Evolutionary conservation across 2,888 invertebrate species (phyloP), one percentile per base, ranked within the genome.

Genomic region (Omphaloscelis lunosa): DNA sequence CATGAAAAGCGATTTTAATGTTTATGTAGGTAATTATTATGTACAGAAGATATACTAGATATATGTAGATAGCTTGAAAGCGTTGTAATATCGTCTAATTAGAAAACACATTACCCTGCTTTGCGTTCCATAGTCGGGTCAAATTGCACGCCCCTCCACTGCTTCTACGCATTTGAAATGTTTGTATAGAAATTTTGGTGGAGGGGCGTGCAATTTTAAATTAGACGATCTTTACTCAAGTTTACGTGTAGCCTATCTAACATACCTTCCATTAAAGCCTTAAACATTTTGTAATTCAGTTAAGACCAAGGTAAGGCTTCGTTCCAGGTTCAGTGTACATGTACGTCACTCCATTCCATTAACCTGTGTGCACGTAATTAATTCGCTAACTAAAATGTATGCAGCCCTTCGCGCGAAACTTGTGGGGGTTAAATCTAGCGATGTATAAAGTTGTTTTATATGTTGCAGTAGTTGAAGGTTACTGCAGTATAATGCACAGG

Each of bases 391-490:
- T 68, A 20, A 56, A 20, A n/a, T 56, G 4, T 68, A 56, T 68
- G 53, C 34, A 68, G n/a, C 11, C 7, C 2, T 51, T 29, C 34
- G 17, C 63, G 17, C 20, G 56, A n/a, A 56, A 39, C n/a, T 56
- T 39, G 51, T 45, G 45, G 29, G 45, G 53, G 34, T 51, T 39
- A 34, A 68, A 56, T 68, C 34, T 56, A 68, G 56, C 68, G n/a
- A n/a, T 12, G 11, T 56, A 39, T 20, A n/a, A 34, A 17, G n/a
- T 34, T n/a, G n/a, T n/a, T n/a, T n/a, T n/a, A n/a, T n/a, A n/a
- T n/a, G n/a, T n/a, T 53, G 39, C n/a, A 17, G 51, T 17, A 34
- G 68, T 68, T 34, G 34, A 34, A 53, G 68, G 68, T 68, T 68
- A 56, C 20, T n/a, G 53, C 68, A 53, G 53, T n/a, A 56, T 68